Evolutionary conservation across 2,113 vertebrate genomes (phyloP).

Genomic region (Clarias magur): DNA sequence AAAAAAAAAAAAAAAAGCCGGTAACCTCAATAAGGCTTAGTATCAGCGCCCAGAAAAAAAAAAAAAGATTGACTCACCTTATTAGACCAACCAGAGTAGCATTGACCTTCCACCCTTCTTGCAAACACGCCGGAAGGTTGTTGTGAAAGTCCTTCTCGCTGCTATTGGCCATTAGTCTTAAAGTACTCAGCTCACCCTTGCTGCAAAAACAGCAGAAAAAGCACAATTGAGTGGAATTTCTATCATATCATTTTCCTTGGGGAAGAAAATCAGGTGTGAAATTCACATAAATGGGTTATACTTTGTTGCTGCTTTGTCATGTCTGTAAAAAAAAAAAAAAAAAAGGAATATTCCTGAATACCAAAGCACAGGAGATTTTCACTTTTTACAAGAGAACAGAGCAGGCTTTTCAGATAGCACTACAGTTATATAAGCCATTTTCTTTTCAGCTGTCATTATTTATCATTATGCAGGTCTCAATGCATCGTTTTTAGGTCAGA

Average conservation of each 20-base stretch:
- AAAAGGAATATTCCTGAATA: not conserved
- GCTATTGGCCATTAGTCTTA: constrained; percentile 79
- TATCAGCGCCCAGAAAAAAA: not conserved
- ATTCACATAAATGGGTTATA: constrained; percentile 9
- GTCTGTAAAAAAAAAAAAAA: not conserved
- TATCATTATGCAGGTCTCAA: not conserved
- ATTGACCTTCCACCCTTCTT: constrained; percentile 82
- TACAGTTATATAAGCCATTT: not conserved
- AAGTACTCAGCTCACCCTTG: constrained; percentile 76
- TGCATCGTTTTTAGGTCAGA: not conserved
- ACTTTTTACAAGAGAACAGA: not conserved
- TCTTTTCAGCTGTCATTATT: not conserved
- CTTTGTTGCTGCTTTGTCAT: not conserved
- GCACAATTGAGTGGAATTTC: not conserved
- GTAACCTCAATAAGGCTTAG: constrained; percentile 14
- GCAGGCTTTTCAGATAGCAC: not conserved
- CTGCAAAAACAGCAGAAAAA: constrained; percentile 70
- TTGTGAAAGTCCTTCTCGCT: constrained; percentile 77
- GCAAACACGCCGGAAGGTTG: constrained; percentile 73
- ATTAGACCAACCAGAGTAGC: constrained; percentile 82
- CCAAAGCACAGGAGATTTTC: not conserved
- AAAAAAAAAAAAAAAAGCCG: not conserved
- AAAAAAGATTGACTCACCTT: constrained; percentile 71
- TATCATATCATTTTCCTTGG: not conserved
- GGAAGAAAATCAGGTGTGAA: constrained; percentile 29